A percentile compares a stretch with the other conserved stretches of the same genome.
phyloP scores from a whole-genome alignment of 2,797 vertebrate species.

The Synaphobranchus kaupii region DNA sequence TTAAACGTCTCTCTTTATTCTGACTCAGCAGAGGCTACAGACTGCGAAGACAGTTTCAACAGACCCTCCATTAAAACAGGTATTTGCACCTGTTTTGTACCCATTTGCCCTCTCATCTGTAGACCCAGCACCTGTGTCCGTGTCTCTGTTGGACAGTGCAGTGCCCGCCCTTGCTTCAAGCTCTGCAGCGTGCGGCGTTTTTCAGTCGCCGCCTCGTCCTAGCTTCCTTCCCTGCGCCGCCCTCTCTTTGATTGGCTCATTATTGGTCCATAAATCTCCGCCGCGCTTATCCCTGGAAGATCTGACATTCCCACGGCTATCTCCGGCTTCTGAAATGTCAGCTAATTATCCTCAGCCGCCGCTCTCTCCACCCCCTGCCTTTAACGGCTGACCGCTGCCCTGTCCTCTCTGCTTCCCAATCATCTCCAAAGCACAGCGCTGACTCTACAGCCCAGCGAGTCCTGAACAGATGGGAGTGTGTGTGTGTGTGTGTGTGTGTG shows the following conservation, averaged over 20 bases:
- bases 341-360: slow-evolving; percentile 60
- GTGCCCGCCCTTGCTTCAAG: not conserved
- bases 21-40: slow-evolving; percentile 58
- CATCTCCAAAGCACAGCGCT: not conserved
- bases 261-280: slow-evolving; percentile 52
- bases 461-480: slow-evolving; percentile 3
- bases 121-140: slow-evolving; percentile 14
- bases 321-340: slow-evolving; percentile 63
- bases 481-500: not conserved
- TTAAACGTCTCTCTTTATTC: slow-evolving; percentile 26
- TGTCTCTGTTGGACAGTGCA: not conserved
- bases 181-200: not conserved
- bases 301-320: slow-evolving; percentile 55
- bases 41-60: slow-evolving; percentile 55
- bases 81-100: not conserved
- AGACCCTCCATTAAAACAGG: slow-evolving; percentile 53
- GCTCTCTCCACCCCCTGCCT: slow-evolving; percentile 42
- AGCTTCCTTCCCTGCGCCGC: not conserved
- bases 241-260: slow-evolving; percentile 24
- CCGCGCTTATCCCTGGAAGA: slow-evolving; percentile 48
- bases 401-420: not conserved
- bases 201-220: slow-evolving; percentile 30
- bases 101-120: not conserved
- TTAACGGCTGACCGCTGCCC: not conserved
- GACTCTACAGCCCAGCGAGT: not conserved